phyloP scores from a whole-genome alignment of 92 coral and sea anemone species.

The Epizoanthus fatuus region DNA sequence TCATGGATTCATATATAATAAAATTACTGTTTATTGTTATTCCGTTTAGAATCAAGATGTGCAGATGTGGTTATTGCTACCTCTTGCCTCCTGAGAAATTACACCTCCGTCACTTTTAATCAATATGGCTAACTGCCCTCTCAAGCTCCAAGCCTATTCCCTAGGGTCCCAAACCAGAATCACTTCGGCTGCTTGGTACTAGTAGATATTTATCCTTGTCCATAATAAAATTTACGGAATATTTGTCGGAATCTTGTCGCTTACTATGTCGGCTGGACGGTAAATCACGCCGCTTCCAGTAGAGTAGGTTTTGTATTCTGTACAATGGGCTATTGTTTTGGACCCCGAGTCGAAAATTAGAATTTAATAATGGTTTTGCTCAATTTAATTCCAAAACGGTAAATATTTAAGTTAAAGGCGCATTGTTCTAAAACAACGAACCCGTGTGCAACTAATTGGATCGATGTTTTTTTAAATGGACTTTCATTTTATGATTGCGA shows the following conservation, averaged over 20 bases:
- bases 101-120: not conserved
- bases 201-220: not conserved
- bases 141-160: not conserved
- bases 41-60: slow-evolving; percentile 73
- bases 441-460: slow-evolving; percentile 31
- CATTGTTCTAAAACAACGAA: slow-evolving; percentile 29
- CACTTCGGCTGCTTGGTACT: not conserved
- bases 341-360: slow-evolving; percentile 29
- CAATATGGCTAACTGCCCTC: not conserved
- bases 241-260: not conserved
- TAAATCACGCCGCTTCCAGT: slow-evolving; percentile 15
- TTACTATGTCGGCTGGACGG: slow-evolving; percentile 1
- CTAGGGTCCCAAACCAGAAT: slow-evolving; percentile 42
- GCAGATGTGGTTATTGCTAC: slow-evolving; percentile 71
- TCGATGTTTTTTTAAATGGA: not conserved
- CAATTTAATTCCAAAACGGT: slow-evolving; percentile 33
- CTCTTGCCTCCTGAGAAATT: not conserved
- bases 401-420: slow-evolving; percentile 39
- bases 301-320: slow-evolving; percentile 6
- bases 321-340: slow-evolving; percentile 31
- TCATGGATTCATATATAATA: slow-evolving; percentile 2
- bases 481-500: slow-evolving; percentile 10
- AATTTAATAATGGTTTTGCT: slow-evolving; percentile 36
- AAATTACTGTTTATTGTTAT: slow-evolving; percentile 86
- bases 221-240: not conserved